Base-by-base conservation (phyloP, 2,113 vertebrate species). In the Bubo scandiacus region DNA sequence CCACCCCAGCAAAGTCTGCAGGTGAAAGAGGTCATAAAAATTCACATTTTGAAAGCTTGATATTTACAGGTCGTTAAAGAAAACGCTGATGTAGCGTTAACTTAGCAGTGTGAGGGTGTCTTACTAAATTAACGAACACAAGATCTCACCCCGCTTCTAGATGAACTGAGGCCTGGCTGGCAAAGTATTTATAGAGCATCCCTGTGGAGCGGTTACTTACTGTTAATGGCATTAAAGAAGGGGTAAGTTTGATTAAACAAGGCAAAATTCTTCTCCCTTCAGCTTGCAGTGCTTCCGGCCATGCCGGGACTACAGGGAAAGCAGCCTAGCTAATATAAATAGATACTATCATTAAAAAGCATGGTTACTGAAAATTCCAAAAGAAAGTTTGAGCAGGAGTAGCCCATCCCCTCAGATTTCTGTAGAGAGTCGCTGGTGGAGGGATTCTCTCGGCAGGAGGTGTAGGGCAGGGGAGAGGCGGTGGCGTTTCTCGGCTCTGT, bases 11-110 rank as follows among this genome's bases (percentile, higher is more conserved):
- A 12, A 49, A 83, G 68, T 63, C 86, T 52, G 75, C 30, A 81
- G 86, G 95, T 92, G 89, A 79, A 51, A 67, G 52, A 43, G 63
- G 72, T 74, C 78, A 73, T 86, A 79, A 86, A 90, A 90, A 67
- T 25, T 19, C 51, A 9, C 52, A 1, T 65, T 84, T 70, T 68
- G 86, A 81, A 72, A 78, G 80, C 86, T 57, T n/a, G 16, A 78
- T 62, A 29, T 96, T 85, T 96, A 29, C 78, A 82, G 59, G 43
- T 87, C 11, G 1, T 67, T 73, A 58, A 72, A 47, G 34, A 40
- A 88, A 88, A 86, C 0, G 2, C 67, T 65, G 81, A 45, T 32
- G 43, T 52, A 25, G 58, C 25, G 2, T 63, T 75, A 63, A 65
- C 45, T 54, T 29, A 63, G 61, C 38, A 3, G 34, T 68, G 70